A percentile compares a stretch with the other conserved stretches of the same genome.
Evolutionary conservation across 2,797 vertebrate species (phyloP).

Genomic region (Spinus pinus): DNA sequence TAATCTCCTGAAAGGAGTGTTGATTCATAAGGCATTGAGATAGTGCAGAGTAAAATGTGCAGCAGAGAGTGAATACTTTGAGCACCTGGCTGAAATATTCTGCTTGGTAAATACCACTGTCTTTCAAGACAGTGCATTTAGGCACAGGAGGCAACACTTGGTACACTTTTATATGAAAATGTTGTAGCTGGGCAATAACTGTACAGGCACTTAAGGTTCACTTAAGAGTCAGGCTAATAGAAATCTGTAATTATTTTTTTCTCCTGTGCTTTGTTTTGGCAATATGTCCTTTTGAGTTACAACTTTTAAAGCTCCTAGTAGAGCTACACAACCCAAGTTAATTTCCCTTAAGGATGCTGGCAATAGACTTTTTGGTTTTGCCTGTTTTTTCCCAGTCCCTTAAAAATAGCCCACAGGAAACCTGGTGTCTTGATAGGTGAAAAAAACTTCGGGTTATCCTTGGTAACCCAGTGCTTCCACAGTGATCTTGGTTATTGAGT

Average conservation of each 20-base stretch:
- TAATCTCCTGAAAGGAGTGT: neutral
- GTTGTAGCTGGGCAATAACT: neutral
- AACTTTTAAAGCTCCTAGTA: neutral
- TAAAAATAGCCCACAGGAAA: neutral
- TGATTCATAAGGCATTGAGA: neutral
- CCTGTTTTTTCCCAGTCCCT: neutral
- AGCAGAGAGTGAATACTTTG: neutral
- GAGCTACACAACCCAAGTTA: neutral
- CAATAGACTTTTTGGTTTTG: neutral
- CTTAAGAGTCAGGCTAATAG: neutral
- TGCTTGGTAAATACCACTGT: neutral
- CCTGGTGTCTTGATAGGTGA: neutral
- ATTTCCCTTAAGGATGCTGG: neutral
- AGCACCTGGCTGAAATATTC: neutral
- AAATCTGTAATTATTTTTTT: neutral
- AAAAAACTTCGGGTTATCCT: neutral
- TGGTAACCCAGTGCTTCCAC: neutral
- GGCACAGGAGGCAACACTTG: neutral
- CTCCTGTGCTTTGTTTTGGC: neutral
- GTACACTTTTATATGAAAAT: neutral
- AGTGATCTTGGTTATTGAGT: neutral
- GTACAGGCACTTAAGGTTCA: neutral
- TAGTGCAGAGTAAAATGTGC: neutral
- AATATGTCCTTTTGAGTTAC: neutral
- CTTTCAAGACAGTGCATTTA: neutral